These are phyloP conservation scores for Pangasius sanitwongsei DNA, from an alignment of 2,797 vertebrate genomes.

Conservation along the genomic window DNA sequence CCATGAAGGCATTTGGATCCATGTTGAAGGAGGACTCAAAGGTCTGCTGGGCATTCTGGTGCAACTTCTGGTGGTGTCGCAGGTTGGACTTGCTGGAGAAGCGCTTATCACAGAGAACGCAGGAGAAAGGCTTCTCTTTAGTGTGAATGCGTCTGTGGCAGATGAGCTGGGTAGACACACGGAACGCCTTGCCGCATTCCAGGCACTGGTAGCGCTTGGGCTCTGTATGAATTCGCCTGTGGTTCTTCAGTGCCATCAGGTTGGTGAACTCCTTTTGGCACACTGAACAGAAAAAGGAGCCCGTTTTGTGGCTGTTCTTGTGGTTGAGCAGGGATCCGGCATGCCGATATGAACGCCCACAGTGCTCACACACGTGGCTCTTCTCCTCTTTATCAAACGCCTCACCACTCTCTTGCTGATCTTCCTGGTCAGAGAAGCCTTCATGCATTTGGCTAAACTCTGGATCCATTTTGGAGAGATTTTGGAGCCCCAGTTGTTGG, in stretches of 20 bases:
- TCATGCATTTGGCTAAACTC: constrained; percentile 64
- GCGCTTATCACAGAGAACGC: constrained; percentile 75
- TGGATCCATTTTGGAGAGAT: constrained; percentile 62
- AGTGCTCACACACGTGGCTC: constrained; percentile 86
- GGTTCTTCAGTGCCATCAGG: constrained; percentile 88
- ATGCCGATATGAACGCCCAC: constrained; percentile 87
- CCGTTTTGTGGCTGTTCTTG: constrained; percentile 91
- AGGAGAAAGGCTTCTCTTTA: constrained; percentile 83
- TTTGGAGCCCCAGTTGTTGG: constrained; percentile 60
- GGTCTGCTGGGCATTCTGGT: constrained; percentile 70
- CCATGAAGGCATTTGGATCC: constrained; percentile 74
- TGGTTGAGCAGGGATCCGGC: constrained; percentile 92
- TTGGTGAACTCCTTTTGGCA: constrained; percentile 84
- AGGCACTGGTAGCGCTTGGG: constrained; percentile 86
- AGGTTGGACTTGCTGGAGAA: constrained; percentile 85
- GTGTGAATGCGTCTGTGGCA: constrained; percentile 87
- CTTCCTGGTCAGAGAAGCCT: constrained; percentile 50
- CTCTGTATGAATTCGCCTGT: constrained; percentile 85
- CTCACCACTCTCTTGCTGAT: constrained; percentile 52
- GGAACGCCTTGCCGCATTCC: constrained; percentile 83
- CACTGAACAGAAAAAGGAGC: constrained; percentile 82
- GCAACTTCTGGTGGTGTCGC: constrained; percentile 81
- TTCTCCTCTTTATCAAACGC: constrained; percentile 67
- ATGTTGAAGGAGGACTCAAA: constrained; percentile 71
- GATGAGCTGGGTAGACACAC: constrained; percentile 85